phyloP scores from a whole-genome alignment of 2,797 vertebrate genomes.

The Melanotaenia nigrans region DNA sequence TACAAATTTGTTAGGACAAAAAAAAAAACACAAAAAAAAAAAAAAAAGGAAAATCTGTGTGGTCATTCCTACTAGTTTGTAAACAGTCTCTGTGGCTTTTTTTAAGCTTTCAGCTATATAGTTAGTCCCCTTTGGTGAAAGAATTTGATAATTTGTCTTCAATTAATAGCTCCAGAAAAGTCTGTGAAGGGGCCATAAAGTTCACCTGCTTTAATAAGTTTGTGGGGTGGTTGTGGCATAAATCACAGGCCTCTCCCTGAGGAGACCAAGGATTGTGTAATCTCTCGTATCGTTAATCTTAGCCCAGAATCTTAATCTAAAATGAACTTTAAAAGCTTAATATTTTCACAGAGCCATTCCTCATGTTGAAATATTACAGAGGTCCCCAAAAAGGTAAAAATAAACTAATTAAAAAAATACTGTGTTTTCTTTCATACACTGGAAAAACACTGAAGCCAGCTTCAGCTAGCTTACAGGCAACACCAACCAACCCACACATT shows the following conservation, averaged over 20 bases:
- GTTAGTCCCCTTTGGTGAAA: too few species aligned
- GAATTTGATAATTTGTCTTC: constrained; percentile 6
- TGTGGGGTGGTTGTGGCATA: not conserved
- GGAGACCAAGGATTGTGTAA: too few species aligned
- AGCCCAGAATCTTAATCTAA: not conserved
- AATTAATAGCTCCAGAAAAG: constrained; percentile 1
- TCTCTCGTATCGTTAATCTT: not conserved
- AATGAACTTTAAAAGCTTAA: not conserved
- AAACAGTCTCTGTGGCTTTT: too few species aligned
- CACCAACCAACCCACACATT: not conserved
- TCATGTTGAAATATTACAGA: not conserved
- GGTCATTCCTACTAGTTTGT: too few species aligned
- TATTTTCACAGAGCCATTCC: not conserved
- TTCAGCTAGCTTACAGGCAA: not conserved
- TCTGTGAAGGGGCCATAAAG: not conserved
- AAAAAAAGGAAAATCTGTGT: too few species aligned
- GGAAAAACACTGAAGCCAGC: not conserved
- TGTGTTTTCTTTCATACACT: not conserved
- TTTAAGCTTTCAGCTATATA: too few species aligned
- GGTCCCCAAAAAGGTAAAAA: too few species aligned
- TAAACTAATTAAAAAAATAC: not conserved
- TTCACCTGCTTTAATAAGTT: not conserved
- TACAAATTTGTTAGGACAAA: too few species aligned
- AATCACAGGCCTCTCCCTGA: too few species aligned
- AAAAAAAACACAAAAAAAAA: too few species aligned